A percentile compares a stretch with the other conserved stretches of the same genome.
Evolutionary conservation across 2,888 invertebrate species (phyloP).

Genomic region (Caenorhabditis plicata): DNA sequence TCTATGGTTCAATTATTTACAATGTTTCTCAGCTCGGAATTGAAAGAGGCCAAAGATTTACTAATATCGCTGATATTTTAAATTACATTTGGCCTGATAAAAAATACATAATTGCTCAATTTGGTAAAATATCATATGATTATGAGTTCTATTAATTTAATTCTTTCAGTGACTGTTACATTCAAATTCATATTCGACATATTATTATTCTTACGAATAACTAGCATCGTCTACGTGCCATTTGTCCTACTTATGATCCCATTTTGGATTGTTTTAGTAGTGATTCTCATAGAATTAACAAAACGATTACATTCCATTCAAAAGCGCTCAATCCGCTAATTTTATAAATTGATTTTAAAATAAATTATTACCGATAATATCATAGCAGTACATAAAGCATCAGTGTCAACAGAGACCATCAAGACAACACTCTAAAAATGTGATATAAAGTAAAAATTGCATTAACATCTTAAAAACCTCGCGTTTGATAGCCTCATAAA

Average conservation of each 20-base stretch:
- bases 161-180: constrained; percentile 31
- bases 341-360: constrained; percentile 1
- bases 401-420: constrained; percentile 56
- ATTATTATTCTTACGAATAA: constrained; percentile 23
- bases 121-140: too few species aligned
- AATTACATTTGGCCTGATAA: constrained; percentile 12
- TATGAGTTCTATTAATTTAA: too few species aligned
- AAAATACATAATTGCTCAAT: constrained; percentile 8
- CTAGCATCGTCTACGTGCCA: constrained; percentile 8
- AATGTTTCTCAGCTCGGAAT: background rate
- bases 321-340: constrained; percentile 5
- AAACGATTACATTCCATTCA: constrained; percentile 23
- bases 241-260: constrained; percentile 22
- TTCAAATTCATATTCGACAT: constrained; percentile 28
- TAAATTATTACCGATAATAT: constrained; percentile 51
- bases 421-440: constrained; percentile 56
- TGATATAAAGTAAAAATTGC: background rate
- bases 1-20: constrained; percentile 12
- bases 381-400: constrained; percentile 55
- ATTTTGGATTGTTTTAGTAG: constrained; percentile 29
- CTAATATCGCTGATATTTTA: constrained; percentile 5
- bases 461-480: constrained; percentile 5
- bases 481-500: constrained; percentile 27
- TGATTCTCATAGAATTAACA: constrained; percentile 29
- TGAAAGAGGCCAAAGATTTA: background rate